Conservation (phyloP, 2,113 vertebrate species). For the Sylvia atricapilla region DNA sequence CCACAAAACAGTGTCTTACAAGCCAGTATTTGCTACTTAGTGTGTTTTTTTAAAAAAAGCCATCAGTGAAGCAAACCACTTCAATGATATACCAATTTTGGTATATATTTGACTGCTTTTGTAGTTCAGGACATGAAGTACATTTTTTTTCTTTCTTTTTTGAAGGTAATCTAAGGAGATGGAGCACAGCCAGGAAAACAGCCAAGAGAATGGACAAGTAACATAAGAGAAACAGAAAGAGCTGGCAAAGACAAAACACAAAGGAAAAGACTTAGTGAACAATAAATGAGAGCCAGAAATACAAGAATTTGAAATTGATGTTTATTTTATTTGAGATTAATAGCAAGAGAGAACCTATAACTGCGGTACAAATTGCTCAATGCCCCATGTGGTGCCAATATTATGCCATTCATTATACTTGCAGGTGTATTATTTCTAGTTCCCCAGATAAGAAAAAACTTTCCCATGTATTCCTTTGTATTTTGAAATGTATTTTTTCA, state of each 20-base stretch:
- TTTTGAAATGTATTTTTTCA: conserved; percentile 73
- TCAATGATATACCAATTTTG: background rate
- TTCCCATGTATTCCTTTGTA: conserved; percentile 70
- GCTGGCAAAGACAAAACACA: conserved; percentile 34
- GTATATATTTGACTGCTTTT: background rate
- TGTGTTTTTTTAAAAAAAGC: background rate
- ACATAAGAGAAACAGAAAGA: conserved; percentile 46
- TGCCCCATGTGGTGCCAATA: conserved; percentile 70
- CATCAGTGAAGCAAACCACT: background rate
- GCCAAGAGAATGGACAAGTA: conserved; percentile 24
- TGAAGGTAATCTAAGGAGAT: conserved; percentile 4
- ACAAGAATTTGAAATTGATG: conserved; percentile 54
- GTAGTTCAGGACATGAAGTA: background rate
- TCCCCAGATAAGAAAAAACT: conserved; percentile 67
- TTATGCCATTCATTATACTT: conserved; percentile 74
- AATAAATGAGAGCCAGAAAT: conserved; percentile 64
- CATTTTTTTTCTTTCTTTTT: background rate
- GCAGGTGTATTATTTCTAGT: conserved; percentile 81
- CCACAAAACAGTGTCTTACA: background rate
- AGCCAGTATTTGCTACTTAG: background rate
- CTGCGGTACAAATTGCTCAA: conserved; percentile 65
- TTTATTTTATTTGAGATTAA: conserved; percentile 77
- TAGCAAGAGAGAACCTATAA: conserved; percentile 69
- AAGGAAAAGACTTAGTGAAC: conserved; percentile 57
- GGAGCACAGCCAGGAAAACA: conserved; percentile 1